These are phyloP conservation scores for Meriones psammophilus DNA, from an alignment of 2,797 vertebrate genomes.

Conservation along the genomic window DNA sequence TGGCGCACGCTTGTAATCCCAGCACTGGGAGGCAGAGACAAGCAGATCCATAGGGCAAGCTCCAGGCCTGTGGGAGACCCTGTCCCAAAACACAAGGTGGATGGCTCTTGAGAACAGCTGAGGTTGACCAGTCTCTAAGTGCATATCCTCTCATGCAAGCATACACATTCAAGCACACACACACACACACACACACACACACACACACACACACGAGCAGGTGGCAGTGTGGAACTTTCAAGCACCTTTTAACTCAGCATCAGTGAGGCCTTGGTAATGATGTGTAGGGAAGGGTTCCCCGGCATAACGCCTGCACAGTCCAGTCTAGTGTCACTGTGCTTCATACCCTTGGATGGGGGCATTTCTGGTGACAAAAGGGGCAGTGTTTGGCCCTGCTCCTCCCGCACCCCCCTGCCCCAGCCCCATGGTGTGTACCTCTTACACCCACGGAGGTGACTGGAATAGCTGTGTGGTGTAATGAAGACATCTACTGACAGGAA, in stretches of 20 bases:
- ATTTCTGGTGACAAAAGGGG: background rate
- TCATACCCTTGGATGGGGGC: background rate
- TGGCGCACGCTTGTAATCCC: background rate
- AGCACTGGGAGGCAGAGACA: background rate
- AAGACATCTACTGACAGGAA: background rate
- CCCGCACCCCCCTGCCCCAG: too few species aligned
- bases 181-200: background rate
- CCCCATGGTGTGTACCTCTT: background rate
- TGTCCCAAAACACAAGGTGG: background rate
- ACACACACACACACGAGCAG: background rate
- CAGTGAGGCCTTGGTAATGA: background rate
- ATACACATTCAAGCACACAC: background rate
- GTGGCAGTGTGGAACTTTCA: background rate
- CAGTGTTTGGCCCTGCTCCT: background rate
- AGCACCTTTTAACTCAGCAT: background rate
- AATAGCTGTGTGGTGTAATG: background rate
- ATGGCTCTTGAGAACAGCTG: background rate
- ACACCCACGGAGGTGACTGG: background rate
- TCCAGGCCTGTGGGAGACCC: background rate
- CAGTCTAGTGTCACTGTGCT: background rate
- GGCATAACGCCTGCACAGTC: fast-evolving
- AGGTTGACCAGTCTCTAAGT: background rate
- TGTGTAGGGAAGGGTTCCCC: background rate
- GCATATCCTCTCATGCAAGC: background rate
- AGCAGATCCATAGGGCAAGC: background rate